Percentiles rank a stretch among this genome's conserved stretches.
Conservation (phyloP, 2,113 vertebrate genomes). For the Empidonax alnorum region DNA sequence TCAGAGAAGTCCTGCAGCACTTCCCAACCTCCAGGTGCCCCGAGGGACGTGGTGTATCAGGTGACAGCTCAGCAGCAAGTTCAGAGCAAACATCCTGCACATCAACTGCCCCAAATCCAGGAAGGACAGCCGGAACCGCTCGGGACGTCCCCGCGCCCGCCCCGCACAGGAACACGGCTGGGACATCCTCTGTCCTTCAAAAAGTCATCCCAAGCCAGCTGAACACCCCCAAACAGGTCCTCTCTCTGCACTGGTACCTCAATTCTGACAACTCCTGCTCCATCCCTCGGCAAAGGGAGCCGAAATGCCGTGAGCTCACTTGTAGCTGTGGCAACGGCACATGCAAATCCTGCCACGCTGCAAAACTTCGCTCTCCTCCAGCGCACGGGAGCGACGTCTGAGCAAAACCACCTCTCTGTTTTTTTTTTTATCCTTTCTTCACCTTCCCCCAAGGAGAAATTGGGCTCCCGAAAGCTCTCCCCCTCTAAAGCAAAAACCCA, state of each 20-base stretch:
- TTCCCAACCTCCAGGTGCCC: neutral
- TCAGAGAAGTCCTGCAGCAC: neutral
- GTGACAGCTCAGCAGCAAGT: neutral
- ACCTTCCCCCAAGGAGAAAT: neutral
- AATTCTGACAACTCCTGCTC: neutral
- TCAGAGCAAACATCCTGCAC: neutral
- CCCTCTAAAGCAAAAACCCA: neutral
- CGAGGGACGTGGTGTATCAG: accelerated
- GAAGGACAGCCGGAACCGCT: neutral
- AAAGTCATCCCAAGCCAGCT: neutral
- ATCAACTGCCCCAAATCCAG: neutral
- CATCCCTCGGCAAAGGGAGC: neutral
- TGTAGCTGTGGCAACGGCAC: neutral
- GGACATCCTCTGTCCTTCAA: neutral
- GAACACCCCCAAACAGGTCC: neutral
- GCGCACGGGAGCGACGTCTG: neutral
- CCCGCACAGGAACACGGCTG: accelerated
- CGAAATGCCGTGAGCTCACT: neutral
- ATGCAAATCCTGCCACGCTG: neutral
- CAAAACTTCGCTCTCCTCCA: neutral
- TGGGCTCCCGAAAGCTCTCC: neutral
- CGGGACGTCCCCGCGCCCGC: neutral
- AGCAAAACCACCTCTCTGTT: neutral
- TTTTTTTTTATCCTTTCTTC: neutral
- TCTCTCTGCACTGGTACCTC: neutral